Percentiles rank a stretch among this genome's conserved stretches.
phyloP scores from a whole-genome alignment of 1,140 invertebrate species.

The Hermatobates lingyangjiaoensis region DNA sequence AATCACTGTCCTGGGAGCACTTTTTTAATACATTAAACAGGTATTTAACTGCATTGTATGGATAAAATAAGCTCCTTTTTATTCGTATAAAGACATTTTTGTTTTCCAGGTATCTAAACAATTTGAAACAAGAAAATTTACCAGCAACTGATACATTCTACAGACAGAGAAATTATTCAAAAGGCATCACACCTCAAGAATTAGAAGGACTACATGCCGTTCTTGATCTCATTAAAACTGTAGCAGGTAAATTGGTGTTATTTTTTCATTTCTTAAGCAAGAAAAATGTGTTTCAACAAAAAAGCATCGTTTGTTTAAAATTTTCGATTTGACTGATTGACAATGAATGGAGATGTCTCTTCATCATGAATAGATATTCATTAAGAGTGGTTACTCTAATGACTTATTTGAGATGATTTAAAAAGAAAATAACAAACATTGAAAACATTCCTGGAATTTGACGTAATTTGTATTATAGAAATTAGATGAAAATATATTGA shows the following conservation, averaged over 20 bases:
- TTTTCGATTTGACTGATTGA: too few relatives aligned
- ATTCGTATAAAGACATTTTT: constrained; percentile 3
- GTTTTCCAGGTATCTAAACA: constrained; percentile 27
- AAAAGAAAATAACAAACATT: too few relatives aligned
- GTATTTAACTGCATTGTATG: constrained; percentile 26
- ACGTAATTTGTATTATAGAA: too few relatives aligned
- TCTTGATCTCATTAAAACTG: constrained; percentile 49
- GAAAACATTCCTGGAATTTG: too few relatives aligned
- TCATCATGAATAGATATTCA: too few relatives aligned
- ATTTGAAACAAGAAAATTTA: constrained; percentile 43
- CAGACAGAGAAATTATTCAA: constrained; percentile 30
- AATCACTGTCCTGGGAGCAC: constrained; percentile 50
- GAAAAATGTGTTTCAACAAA: too few relatives aligned
- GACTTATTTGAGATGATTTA: too few relatives aligned
- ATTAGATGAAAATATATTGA: too few relatives aligned
- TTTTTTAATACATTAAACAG: constrained; percentile 68
- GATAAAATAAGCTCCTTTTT: constrained; percentile 1
- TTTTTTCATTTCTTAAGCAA: not conserved
- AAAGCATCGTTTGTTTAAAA: too few relatives aligned
- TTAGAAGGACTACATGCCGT: constrained; percentile 72
- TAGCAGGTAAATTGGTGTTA: constrained; percentile 36
- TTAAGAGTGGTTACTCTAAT: too few relatives aligned
- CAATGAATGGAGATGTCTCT: too few relatives aligned
- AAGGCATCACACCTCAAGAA: constrained; percentile 62
- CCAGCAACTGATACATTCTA: constrained; percentile 40